Evolutionary conservation across 2,797 vertebrate species (phyloP).

Genomic region (Natrix natrix): DNA sequence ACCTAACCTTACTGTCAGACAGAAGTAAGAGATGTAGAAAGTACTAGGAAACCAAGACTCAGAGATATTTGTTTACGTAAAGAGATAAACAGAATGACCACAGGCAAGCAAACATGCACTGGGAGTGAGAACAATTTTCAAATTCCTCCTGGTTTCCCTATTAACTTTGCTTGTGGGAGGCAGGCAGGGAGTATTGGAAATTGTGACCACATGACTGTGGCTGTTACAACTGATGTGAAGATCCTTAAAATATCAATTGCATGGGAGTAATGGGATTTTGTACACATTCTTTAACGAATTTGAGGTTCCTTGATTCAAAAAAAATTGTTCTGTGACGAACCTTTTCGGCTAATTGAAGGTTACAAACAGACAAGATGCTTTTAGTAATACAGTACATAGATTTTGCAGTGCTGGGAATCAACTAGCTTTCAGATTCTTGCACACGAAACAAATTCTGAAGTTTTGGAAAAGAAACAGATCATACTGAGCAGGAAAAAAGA

Average conservation of each 20-base stretch:
- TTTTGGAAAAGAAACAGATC: too few species aligned
- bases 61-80: not conserved
- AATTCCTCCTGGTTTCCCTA: not conserved
- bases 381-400: not conserved
- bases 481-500: too few species aligned
- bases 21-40: not conserved
- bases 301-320: not conserved
- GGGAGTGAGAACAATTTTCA: not conserved
- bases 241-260: not conserved
- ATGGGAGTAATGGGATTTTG: not conserved
- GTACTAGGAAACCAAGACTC: not conserved
- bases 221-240: not conserved
- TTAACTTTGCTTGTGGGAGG: not conserved
- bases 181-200: not conserved
- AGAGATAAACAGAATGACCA: not conserved
- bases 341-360: too few species aligned
- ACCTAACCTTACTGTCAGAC: not conserved
- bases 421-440: too few species aligned
- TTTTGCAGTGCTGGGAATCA: not conserved
- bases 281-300: not conserved
- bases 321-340: too few species aligned
- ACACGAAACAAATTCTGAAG: too few species aligned
- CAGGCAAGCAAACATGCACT: not conserved
- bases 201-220: not conserved
- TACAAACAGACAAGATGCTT: too few species aligned